Base-by-base conservation (phyloP, 2,888 invertebrate species). In the Dione vanillae region DNA sequence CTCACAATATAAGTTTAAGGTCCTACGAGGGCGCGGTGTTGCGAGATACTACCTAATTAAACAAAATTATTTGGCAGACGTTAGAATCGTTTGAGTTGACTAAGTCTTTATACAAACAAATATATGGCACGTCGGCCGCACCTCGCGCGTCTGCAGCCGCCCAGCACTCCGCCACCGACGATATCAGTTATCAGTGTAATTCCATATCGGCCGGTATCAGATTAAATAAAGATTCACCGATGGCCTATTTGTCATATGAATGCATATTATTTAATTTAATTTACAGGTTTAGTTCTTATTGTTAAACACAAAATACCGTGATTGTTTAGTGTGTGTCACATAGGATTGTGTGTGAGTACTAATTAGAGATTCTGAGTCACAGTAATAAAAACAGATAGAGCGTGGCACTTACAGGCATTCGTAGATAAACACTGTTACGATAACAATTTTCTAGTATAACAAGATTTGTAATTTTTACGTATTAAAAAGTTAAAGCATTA, bases 181-280 rank as follows among this genome's bases (percentile, higher is more conserved):
- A 67, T 73, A 73, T 51, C 67, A 20, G 68, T 47, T 75, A 75
- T 75, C 75, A 37, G 59, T 58, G 47, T 45, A 45, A 68, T 61
- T 65, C 19, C 35, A 64, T 73, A 75, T 66, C 73, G 72, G 70
- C 71, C 73, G 72, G 70, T 73, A 64, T 67, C 52, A 35, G 70
- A 41, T 64, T 65, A 69, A 72, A 67, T 40, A 66, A n/a, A 64
- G 51, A 71, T 19, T 59, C 70, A 66, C 51, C 61, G 41, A 41
- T 56, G 10, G 16, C 12, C 10, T 58, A 37, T 35, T 37, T 19
- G 27, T 11, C 12, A 5, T 12, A 47, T 47, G 40, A 19, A 43
- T 51, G 35, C 27, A n/a, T 59, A n/a, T 3, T 11, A 40, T n/a
- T 10, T 9, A 20, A 19, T 20, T 19, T 27, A 27, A 3, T 27